Evolutionary conservation across 2,888 invertebrate genomes (phyloP).

Genomic region (Operophtera brumata): DNA sequence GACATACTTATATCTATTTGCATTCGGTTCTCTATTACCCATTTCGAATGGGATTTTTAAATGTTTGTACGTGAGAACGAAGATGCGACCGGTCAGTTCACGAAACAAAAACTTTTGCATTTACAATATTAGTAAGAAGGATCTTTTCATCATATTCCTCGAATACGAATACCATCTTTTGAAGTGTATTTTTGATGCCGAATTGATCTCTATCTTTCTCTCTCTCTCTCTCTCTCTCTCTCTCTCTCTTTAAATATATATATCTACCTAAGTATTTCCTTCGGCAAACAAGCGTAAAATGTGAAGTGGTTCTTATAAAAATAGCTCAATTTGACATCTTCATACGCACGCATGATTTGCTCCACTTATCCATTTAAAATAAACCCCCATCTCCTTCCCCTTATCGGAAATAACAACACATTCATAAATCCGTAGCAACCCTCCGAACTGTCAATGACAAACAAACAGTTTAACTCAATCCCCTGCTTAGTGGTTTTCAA

Average conservation of each 20-base stretch:
- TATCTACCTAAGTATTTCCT: neutral
- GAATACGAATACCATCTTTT: too few species aligned
- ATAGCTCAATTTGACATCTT: constrained; percentile 9
- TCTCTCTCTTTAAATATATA: too few species aligned
- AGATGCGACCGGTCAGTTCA: too few species aligned
- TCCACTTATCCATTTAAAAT: constrained; percentile 17
- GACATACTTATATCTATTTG: neutral
- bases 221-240: too few species aligned
- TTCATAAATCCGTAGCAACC: constrained; percentile 56
- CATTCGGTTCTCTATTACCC: too few species aligned
- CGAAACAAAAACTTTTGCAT: too few species aligned
- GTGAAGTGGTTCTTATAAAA: neutral
- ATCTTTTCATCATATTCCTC: too few species aligned
- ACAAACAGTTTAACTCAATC: constrained; percentile 55
- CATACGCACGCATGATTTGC: constrained; percentile 5
- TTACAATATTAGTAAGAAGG: too few species aligned
- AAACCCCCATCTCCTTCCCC: constrained; percentile 18
- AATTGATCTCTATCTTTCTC: too few species aligned
- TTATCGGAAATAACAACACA: constrained; percentile 48
- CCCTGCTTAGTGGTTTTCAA: constrained; percentile 71
- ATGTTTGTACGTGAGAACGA: too few species aligned
- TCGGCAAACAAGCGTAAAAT: neutral
- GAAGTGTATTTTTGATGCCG: too few species aligned
- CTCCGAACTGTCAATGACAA: constrained; percentile 58
- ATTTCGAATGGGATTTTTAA: too few species aligned